phyloP scores from a whole-genome alignment of 2,888 invertebrate species.

The Leptothorax acervorum region DNA sequence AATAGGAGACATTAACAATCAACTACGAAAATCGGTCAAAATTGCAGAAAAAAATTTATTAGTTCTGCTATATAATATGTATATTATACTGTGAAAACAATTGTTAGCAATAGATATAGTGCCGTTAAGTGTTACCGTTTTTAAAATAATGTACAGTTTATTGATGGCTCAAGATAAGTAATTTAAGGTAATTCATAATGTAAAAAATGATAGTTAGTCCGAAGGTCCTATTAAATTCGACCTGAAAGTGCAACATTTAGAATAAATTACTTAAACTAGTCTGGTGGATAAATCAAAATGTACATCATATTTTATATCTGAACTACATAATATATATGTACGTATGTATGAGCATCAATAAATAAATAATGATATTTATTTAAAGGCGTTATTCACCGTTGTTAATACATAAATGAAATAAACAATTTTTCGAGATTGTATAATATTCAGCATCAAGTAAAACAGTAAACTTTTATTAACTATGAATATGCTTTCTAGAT shows the following conservation, averaged over 20 bases:
- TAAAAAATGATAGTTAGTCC: background rate
- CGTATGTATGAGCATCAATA: slow-evolving; percentile 4
- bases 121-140: background rate
- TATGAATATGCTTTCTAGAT: slow-evolving; percentile 63
- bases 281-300: slow-evolving; percentile 18
- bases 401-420: slow-evolving; percentile 19
- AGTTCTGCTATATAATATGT: background rate
- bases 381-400: background rate
- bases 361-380: slow-evolving; percentile 14
- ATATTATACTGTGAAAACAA: background rate
- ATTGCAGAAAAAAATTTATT: background rate
- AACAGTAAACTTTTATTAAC: slow-evolving; percentile 65
- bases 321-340: background rate
- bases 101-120: background rate
- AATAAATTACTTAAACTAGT: slow-evolving; percentile 19
- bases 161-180: background rate
- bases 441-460: slow-evolving; percentile 61
- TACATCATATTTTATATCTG: slow-evolving; percentile 21
- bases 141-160: background rate
- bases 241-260: slow-evolving; percentile 15
- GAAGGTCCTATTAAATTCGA: background rate
- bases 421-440: slow-evolving; percentile 52
- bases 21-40: background rate
- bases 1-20: background rate
- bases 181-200: background rate